Base-by-base conservation (phyloP, 2,797 vertebrate species). In the Mionectes olivaceus region DNA sequence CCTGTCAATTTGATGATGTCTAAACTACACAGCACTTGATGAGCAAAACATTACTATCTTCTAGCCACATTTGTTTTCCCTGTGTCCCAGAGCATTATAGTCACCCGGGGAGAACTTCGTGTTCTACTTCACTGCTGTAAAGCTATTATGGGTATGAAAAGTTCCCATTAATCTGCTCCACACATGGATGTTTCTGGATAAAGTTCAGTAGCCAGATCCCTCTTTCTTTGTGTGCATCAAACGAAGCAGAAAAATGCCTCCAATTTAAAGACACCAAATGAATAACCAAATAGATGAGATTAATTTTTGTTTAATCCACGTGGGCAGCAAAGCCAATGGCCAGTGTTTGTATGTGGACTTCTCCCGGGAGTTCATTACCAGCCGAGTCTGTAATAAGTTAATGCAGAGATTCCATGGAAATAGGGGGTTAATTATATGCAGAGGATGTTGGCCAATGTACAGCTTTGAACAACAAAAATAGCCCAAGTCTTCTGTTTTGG, bases 141-240 rank as follows among this genome's bases (percentile, higher is more conserved):
- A 97, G 95, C 93, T 96, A 93, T 97, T 96, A 95, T 85, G 90
- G 63, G 91, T 96, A 94, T 97, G 95, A 90, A 91, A 96, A 96
- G 96, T 89, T 95, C 95, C 97, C 83, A 90, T 96, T 97, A 97
- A 97, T 97, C 96, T 97, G 97, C 94, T 97, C 84, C 94, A 94
- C 96, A 97, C 96, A 97, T 96, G 97, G 91, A 95, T 96, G 95
- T 91, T 97, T 97, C 96, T 96, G 95, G 93, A 97, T 96, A 97
- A 97, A 86, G 90, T 89, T 97, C 94, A 96, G 92, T 97, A 94
- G 97, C 95, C 94, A 95, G 94, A 90, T 91, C 94, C 85, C 44
- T 91, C 69, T 96, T 96, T 82, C 94, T 96, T 96, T 94, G 94
- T 96, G 94, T 73, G 87, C 94, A 94, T 96, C 95, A 97, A 97